These are phyloP conservation scores for Gasteruption jaculator DNA, from an alignment of 2,888 invertebrate species.

Conservation along the genomic window DNA sequence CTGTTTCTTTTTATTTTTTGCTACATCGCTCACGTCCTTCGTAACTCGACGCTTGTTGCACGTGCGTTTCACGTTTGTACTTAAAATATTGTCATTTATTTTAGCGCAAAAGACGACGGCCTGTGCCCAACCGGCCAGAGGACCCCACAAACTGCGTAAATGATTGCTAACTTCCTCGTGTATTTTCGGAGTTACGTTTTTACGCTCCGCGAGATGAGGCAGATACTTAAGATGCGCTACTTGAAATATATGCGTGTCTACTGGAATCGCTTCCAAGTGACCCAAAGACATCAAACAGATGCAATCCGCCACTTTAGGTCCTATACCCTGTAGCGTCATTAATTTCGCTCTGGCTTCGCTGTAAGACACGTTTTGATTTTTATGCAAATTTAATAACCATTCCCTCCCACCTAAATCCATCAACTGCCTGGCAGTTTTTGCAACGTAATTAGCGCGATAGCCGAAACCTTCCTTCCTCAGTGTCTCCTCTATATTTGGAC, in stretches of 20 bases:
- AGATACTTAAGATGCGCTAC: constrained; percentile 79
- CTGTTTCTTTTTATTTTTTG: constrained; percentile 5
- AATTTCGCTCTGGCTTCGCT: constrained; percentile 69
- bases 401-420: constrained; percentile 62
- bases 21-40: no score
- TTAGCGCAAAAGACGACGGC: constrained; percentile 63
- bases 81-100: constrained; percentile 29
- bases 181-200: constrained; percentile 75
- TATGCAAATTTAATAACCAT: constrained; percentile 68
- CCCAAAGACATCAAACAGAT: constrained; percentile 94
- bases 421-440: constrained; percentile 68
- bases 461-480: constrained; percentile 76
- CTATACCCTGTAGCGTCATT: constrained; percentile 81
- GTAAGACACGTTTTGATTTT: constrained; percentile 61
- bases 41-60: constrained; percentile 13
- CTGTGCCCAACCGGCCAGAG: constrained; percentile 92
- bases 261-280: constrained; percentile 83
- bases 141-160: constrained; percentile 78
- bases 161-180: constrained; percentile 82
- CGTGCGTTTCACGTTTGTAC: not conserved
- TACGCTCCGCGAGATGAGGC: constrained; percentile 69
- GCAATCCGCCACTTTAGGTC: constrained; percentile 97
- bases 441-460: constrained; percentile 84
- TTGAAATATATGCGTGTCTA: constrained; percentile 95
- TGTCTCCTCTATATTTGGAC: constrained; percentile 63